phyloP scores from a whole-genome alignment of 1,140 invertebrate species.

The Drosophila lini region DNA sequence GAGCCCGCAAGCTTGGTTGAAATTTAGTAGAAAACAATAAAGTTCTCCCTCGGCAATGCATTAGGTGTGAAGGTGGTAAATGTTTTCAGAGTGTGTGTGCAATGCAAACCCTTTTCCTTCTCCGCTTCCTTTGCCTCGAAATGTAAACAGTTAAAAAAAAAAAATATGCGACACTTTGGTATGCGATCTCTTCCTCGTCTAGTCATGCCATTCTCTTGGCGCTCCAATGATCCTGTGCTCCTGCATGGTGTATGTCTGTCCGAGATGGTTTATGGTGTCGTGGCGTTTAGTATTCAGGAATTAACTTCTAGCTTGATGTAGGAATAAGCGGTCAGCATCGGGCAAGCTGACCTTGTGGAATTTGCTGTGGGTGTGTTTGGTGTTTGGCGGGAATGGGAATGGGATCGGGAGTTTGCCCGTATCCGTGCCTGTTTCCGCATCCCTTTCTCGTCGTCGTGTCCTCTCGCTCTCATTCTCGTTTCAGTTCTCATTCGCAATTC shows the following conservation, averaged over 20 bases:
- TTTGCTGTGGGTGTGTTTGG: conserved; percentile 10
- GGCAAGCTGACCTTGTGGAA: conserved; percentile 8
- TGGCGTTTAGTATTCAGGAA: conserved; percentile 27
- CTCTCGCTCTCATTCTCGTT: neutral
- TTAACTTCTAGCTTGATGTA: conserved; percentile 13
- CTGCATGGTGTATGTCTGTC: conserved; percentile 2
- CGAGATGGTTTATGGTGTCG: conserved; percentile 16
- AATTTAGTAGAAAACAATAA: conserved; percentile 45
- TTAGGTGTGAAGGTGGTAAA: neutral
- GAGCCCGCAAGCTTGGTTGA: conserved; percentile 12
- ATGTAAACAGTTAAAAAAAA: conserved; percentile 21
- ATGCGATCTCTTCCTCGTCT: conserved; percentile 7
- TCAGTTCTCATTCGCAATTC: conserved; percentile 24
- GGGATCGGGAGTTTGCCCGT: neutral
- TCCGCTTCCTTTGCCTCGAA: neutral
- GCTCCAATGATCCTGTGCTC: conserved; percentile 17
- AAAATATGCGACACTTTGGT: conserved; percentile 26
- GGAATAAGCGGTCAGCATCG: conserved; percentile 1
- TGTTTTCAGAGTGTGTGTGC: conserved; percentile 1
- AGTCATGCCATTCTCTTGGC: neutral
- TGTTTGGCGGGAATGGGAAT: conserved; percentile 12
- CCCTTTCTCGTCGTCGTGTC: conserved; percentile 2
- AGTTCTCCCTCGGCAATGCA: conserved; percentile 5
- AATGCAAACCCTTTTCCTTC: neutral
- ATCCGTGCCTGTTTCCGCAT: conserved; percentile 6